Base-by-base conservation (phyloP, 2,113 vertebrate species). In the Prunella himalayana region DNA sequence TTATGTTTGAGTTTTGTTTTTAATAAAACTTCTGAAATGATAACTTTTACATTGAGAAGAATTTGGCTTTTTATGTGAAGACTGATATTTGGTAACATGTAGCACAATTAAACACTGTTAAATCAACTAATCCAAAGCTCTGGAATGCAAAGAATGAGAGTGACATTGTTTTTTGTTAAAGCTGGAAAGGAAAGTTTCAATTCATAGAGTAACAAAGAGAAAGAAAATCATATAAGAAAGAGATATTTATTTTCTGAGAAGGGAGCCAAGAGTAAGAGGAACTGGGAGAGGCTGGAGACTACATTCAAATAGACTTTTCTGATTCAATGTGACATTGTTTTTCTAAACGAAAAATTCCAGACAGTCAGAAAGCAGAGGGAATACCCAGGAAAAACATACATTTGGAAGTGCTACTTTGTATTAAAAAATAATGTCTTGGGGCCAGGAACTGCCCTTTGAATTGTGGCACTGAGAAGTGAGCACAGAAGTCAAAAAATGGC, bases 321-420 rank as follows among this genome's bases (percentile, higher is more conserved):
- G 89, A 94, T 94, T 92, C 84, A 72, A 59, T 47, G 42, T 80
- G 95, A 95, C 93, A 77, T 42, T 77, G 57, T 80, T 96, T 95
- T 95, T 82, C 63, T 91, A 82, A 91, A 87, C 22, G 6, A 91
- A 91, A 92, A 91, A 90, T 95, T 92, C 95, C 89, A 94, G 94
- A 85, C 86, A 84, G 93, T 85, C 89, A 90, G 82, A 95, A 95
- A 77, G 77, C 87, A 88, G 84, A 93, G 75, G 54, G 53, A 75
- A 77, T 82, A 91, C 78, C 53, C 87, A 87, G 51, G 61, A 91
- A 91, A 94, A 94, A 82, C 59, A 87, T 77, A 70, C 47, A 85
- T 85, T 95, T 96, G 70, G 84, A 89, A 89, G 53, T 47, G 70
- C 49, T 95, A 91, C 81, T 92, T 71, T 90, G 50, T 85, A 65